Evolutionary conservation across 2,113 vertebrate genomes (phyloP), one percentile per base, ranked within the genome.

Genomic region (Sorex fumeus): DNA sequence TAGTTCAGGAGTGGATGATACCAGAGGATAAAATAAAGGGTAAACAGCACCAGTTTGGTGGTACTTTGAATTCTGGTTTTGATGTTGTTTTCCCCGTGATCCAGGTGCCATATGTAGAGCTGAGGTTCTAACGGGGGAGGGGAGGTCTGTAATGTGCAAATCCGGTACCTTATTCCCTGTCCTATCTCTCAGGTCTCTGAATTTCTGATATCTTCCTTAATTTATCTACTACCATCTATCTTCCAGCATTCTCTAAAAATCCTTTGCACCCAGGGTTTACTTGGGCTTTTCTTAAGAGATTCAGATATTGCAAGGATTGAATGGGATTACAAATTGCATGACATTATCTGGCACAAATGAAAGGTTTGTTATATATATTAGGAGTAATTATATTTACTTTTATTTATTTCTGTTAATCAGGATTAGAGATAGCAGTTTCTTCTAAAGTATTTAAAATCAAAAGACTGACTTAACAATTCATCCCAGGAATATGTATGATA

Each of bases 391-490:
- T 62, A 81, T 34, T 43, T 28, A 84, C 23, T 45, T 77, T 11
- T 69, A 27, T 57, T 78, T 87, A 71, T 82, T 77, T 81, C 80
- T 21, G 2, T 76, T 67, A 74, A 69, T 77, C 32, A 72, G 40
- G 7, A 83, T 43, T 11, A 80, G 84, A 47, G 2, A 36, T 45
- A 50, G 19, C 77, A 43, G 71, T 77, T 94, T 88, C 21, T 86
- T 74, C 47, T 60, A 15, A 87, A 88, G 67, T 66, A 36, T 66
- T 70, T 84, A 67, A 81, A 77, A 71, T 25, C 18, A 43, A 79
- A 83, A 87, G 27, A 74, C 40, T 47, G 47, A 70, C 62, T 87
- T 77, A 93, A 45, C 27, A 77, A 28, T 60, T 84, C 28, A 92
- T 27, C 21, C 70, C 57, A 88, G 70, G 75, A 74, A 13, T 10